phyloP scores from a whole-genome alignment of 2,113 vertebrate species.

The Seriola dumerili region DNA sequence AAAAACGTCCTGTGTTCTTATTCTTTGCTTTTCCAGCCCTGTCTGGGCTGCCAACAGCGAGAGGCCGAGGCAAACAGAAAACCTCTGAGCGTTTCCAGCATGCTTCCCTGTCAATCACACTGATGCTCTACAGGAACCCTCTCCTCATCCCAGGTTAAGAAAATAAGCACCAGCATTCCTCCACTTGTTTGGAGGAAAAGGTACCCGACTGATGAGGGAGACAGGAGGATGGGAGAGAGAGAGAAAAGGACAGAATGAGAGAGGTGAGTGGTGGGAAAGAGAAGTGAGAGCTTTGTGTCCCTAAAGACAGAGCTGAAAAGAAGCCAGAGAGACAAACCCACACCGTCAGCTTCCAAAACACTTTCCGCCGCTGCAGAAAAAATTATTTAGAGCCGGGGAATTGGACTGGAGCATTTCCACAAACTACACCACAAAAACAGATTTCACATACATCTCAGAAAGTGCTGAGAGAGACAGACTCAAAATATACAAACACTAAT shows the following conservation, averaged over 20 bases:
- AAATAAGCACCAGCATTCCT: slow-evolving; percentile 81
- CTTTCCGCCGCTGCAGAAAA: slow-evolving; percentile 37
- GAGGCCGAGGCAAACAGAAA: slow-evolving; percentile 60
- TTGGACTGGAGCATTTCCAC: slow-evolving; percentile 18
- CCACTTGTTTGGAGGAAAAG: slow-evolving; percentile 52
- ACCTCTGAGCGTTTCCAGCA: slow-evolving; percentile 61
- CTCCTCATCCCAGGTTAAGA: slow-evolving; percentile 66
- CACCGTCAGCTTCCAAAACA: slow-evolving; percentile 35
- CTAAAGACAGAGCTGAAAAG: slow-evolving; percentile 35
- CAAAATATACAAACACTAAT: slow-evolving; percentile 5
- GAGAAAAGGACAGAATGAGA: not conserved
- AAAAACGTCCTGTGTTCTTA: slow-evolving; percentile 69
- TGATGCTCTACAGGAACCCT: slow-evolving; percentile 46
- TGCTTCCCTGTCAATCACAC: slow-evolving; percentile 77
- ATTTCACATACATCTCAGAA: slow-evolving; percentile 41
- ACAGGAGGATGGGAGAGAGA: slow-evolving; percentile 44
- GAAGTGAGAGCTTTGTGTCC: slow-evolving; percentile 32
- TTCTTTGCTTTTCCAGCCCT: slow-evolving; percentile 55
- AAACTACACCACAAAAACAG: slow-evolving; percentile 36
- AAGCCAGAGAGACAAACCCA: slow-evolving; percentile 41
- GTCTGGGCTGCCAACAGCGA: slow-evolving; percentile 37
- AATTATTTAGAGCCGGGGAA: slow-evolving; percentile 16
- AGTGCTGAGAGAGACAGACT: slow-evolving; percentile 2
- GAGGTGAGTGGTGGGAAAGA: slow-evolving; percentile 24
- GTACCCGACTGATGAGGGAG: slow-evolving; percentile 57